phyloP scores from a whole-genome alignment of 2,888 invertebrate species.

The Dasypolia templi region DNA sequence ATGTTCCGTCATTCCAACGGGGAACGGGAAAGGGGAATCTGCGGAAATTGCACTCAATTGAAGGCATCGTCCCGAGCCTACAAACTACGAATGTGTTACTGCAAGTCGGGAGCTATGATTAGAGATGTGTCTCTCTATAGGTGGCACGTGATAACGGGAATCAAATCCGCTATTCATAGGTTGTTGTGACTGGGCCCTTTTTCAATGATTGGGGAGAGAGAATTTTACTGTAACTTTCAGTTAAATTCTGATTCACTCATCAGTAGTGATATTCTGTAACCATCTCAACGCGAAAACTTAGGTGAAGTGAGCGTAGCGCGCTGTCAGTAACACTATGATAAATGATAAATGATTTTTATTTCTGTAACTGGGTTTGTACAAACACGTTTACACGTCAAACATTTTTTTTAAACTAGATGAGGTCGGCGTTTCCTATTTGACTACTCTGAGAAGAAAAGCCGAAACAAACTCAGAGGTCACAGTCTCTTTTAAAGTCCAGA shows the following conservation, averaged over 20 bases:
- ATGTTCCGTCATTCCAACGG: conserved; percentile 68
- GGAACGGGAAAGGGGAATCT: conserved; percentile 70
- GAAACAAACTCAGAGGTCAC: no score
- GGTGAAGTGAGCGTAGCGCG: no score
- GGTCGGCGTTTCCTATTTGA: no score
- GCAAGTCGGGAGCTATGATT: conserved; percentile 47
- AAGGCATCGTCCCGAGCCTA: conserved; percentile 73
- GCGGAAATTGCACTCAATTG: conserved; percentile 81
- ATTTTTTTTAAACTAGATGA: no score
- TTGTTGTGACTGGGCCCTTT: conserved; percentile 29
- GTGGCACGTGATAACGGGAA: conserved; percentile 43
- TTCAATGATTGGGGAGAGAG: conserved; percentile 32
- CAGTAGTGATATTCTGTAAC: no score
- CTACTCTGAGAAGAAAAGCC: no score
- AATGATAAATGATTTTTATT: no score
- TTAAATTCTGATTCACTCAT: conserved; percentile 28
- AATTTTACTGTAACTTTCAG: not conserved
- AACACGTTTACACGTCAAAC: no score
- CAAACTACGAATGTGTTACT: conserved; percentile 71
- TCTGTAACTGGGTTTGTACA: no score
- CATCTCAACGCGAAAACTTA: no score
- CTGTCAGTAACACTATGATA: no score
- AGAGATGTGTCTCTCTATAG: conserved; percentile 16
- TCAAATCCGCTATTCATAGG: conserved; percentile 41
- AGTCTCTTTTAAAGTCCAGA: no score